Base-by-base conservation (phyloP, 53 echinoderm and acorn worm genomes). In the Holothuria leucospilota region DNA sequence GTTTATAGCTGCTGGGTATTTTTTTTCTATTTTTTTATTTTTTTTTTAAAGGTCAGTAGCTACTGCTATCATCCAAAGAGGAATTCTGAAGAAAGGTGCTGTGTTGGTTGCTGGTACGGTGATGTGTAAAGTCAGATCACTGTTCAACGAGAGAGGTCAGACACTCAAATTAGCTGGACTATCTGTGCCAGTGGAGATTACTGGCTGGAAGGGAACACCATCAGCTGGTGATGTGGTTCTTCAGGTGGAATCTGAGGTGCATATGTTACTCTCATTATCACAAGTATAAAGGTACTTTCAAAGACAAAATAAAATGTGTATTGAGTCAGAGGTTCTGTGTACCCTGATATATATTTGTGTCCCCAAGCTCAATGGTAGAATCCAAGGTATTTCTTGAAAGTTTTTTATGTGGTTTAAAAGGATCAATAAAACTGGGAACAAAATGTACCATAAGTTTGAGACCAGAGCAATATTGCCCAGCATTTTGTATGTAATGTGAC, bases 161-260 rank as follows among this genome's bases (percentile, higher is more conserved):
- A 87, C 69, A 59, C 86, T 97, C 67, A 51, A 84, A 38, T 65
- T 77, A 25, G 93, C 92, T 21, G 84, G 84, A 26, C 98, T 94
- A 7, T 91, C 95, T n/a, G 89, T 88, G 14, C 98, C 98, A 1
- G 98, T 97, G 51, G 98, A 95, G 85, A 88, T 97, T 28, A 91
- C 88, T 39, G 98, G 98, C 52, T 97, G 98, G 98, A 97, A 84
- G 85, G 92, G 90, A 25, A 87, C 87, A 12, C 98, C 98, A 62
- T 87, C 86, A 70, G 94, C 95, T 61, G 98, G 98, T 20, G 98
- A 97, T 39, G 86, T 84, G 13, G 88, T 97, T 58, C 87, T 97
- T 28, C 88, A 97, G 68, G 93, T 97, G 38, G 89, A 97, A 29
- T 91, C 91, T 21, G 98, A 97, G 88, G 98, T 97, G 80, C 59